Conservation (phyloP, 2,888 invertebrate species). For the Zootermopsis nevadensis region DNA sequence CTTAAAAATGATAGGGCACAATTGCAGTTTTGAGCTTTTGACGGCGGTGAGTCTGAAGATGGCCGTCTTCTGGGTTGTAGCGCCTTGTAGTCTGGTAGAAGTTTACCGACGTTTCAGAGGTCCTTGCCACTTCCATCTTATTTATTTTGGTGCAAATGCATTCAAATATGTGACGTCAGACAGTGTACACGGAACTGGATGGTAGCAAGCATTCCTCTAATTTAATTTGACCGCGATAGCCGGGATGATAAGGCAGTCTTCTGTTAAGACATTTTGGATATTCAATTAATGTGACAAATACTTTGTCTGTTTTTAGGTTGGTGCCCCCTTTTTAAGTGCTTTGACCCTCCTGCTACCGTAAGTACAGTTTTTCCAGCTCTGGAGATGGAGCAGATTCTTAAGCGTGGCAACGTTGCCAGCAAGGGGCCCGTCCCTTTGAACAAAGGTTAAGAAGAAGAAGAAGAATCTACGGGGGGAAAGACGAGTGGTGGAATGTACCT, state of each 20-base stretch:
- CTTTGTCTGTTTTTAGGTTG: not conserved
- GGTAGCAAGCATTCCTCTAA: no score
- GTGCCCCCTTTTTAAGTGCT: slow-evolving; percentile 30
- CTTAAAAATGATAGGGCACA: no score
- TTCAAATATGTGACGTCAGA: no score
- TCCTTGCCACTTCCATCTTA: no score
- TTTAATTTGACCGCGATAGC: no score
- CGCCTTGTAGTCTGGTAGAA: no score
- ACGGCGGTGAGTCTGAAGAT: no score
- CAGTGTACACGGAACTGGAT: no score
- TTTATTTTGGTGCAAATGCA: no score
- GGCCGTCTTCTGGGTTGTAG: no score
- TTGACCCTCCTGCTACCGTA: slow-evolving; percentile 29
- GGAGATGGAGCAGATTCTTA: not conserved
- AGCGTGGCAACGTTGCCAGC: slow-evolving; percentile 40
- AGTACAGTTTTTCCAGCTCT: slow-evolving; percentile 18
- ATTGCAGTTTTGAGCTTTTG: no score
- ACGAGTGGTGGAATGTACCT: slow-evolving; percentile 42
- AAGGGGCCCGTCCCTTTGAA: slow-evolving; percentile 43
- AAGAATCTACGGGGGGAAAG: not conserved
- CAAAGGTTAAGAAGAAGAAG: slow-evolving; percentile 42
- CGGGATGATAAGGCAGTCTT: not conserved
- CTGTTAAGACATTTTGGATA: not conserved
- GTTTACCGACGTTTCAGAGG: no score
- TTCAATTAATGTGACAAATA: not conserved